phyloP scores from a whole-genome alignment of 2,113 vertebrate species.

The Butorides virescens region DNA sequence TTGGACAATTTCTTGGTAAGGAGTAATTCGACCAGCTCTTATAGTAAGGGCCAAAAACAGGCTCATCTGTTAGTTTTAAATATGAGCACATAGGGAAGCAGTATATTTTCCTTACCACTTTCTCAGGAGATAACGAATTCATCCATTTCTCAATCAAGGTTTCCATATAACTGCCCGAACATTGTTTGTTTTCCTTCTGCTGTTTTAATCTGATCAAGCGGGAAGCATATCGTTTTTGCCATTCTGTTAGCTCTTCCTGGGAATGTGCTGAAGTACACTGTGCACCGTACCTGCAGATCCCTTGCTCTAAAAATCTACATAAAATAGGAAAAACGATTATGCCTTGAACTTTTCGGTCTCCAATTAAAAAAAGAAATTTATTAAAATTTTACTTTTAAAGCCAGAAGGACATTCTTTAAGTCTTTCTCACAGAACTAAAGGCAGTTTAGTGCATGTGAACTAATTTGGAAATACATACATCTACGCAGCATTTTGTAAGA shows the following conservation, averaged over 20 bases:
- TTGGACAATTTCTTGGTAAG: not conserved
- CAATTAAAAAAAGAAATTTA: not conserved
- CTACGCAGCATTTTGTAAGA: not conserved
- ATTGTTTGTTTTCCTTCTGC: slow-evolving; percentile 95
- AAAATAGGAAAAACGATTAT: slow-evolving; percentile 54
- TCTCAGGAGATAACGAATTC: slow-evolving; percentile 96
- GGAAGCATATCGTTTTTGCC: slow-evolving; percentile 95
- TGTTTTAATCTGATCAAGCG: slow-evolving; percentile 94
- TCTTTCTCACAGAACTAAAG: not conserved
- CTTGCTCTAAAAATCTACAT: slow-evolving; percentile 94
- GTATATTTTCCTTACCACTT: slow-evolving; percentile 85
- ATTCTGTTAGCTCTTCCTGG: slow-evolving; percentile 95
- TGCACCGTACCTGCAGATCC: slow-evolving; percentile 95
- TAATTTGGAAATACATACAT: not conserved
- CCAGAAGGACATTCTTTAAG: not conserved
- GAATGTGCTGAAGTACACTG: slow-evolving; percentile 99
- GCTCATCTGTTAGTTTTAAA: not conserved
- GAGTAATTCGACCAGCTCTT: not conserved
- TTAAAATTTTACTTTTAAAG: not conserved
- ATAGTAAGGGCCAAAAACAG: not conserved
- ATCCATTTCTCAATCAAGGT: slow-evolving; percentile 99
- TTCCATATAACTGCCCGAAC: slow-evolving; percentile 97
- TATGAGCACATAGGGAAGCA: not conserved
- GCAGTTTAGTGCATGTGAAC: not conserved
- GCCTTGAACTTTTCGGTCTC: not conserved